Conservation (phyloP, 2,113 vertebrate species). For the Marcusenius ussheri region DNA sequence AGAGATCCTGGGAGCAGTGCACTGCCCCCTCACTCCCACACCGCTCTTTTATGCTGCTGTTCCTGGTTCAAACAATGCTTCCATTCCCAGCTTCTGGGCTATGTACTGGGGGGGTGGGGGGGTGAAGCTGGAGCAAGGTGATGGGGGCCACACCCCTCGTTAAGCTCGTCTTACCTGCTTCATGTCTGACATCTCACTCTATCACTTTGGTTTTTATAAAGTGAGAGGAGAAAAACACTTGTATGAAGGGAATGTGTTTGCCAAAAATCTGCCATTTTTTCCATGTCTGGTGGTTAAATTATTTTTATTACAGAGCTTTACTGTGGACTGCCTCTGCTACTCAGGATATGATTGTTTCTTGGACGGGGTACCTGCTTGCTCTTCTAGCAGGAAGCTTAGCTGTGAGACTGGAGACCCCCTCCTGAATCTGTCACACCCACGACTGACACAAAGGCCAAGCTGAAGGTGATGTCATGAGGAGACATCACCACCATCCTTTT, state of each 20-base stretch:
- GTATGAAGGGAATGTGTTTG: neutral
- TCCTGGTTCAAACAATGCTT: neutral
- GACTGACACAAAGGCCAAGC: neutral
- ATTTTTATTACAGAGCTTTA: neutral
- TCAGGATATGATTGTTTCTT: neutral
- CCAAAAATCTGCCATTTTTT: slow-evolving; percentile 7
- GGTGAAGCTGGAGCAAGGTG: neutral
- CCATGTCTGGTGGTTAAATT: slow-evolving; percentile 4
- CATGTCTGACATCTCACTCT: neutral
- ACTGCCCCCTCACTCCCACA: neutral
- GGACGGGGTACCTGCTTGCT: neutral
- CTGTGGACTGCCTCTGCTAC: neutral
- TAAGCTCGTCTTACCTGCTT: neutral
- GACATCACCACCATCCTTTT: neutral
- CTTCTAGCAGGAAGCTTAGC: neutral
- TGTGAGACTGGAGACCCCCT: neutral
- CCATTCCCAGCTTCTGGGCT: neutral
- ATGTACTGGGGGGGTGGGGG: too few species aligned
- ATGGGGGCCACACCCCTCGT: neutral
- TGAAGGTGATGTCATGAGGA: neutral
- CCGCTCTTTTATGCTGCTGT: neutral
- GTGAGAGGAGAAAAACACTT: neutral
- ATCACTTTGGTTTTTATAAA: neutral
- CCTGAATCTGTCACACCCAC: neutral
- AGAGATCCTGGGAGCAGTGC: neutral